Base-by-base conservation (phyloP, 2,888 invertebrate genomes). In the Xestia xanthographa region DNA sequence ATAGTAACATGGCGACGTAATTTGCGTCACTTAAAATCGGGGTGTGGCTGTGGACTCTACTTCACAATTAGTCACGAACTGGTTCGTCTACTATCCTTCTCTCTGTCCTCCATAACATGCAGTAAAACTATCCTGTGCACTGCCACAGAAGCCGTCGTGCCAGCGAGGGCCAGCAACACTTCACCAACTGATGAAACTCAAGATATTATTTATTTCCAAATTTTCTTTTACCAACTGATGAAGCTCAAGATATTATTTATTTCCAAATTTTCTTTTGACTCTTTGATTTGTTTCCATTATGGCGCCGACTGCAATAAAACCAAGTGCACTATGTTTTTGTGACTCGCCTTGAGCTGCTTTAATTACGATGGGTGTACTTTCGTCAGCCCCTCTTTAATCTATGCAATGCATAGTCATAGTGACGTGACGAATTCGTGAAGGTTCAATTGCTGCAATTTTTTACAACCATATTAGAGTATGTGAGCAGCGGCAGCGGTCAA, bases 401-500 rank as follows among this genome's bases (percentile, higher is more conserved):
- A 6, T 45, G 60, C 9, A 58, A 14, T 48, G 66, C 34, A 63
- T n/a, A 56, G 62, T 72, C 72, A 76, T 48, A 50, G 62, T 81
- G 82, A 85, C 62, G 34, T n/a, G 65, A 66, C 41, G 0, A 65
- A 41, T 45, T 66, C 12, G 48, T 41, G n/a, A 71, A 60, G 53
- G 56, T 84, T 70, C 45, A 63, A 34, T 26, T 34, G 12, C 74
- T 41, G 22, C 43, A 20, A 50, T n/a, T 67, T 66, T 43, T 60
- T 66, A 66, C 29, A 43, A 34, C 53, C 9, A 17, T 45, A 71
- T 66, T 38, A n/a, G 53, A 73, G 26, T 48, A 69, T 72, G 56
- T 80, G 50, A 80, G n/a, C n/a, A n/a, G n/a, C n/a, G 62, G 73
- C 69, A 68, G 26, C 69, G 80, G 84, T 81, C 81, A 84, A 81